A percentile compares a stretch with the other conserved stretches of the same genome.
phyloP scores from a whole-genome alignment of 2,113 vertebrate species.

The Spilogale gracilis region DNA sequence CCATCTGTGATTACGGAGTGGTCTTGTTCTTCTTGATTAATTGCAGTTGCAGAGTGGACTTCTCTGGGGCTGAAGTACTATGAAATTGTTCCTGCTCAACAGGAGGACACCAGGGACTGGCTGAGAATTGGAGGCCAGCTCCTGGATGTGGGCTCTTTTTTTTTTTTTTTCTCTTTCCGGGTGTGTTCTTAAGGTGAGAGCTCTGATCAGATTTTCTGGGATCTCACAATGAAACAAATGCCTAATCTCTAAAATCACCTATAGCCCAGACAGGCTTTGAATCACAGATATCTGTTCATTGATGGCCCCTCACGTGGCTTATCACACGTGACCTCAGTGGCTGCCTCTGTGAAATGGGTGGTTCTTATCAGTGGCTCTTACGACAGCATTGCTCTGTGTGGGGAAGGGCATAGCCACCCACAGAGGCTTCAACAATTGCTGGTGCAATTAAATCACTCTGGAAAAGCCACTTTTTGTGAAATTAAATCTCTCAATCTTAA shows the following conservation, averaged over 20 bases:
- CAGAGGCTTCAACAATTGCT: not conserved
- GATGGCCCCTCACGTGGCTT: not conserved
- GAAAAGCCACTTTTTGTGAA: constrained; percentile 51
- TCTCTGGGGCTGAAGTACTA: not conserved
- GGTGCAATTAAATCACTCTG: constrained; percentile 43
- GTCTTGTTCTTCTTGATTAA: not conserved
- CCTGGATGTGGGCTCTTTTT: not conserved
- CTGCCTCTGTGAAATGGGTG: not conserved
- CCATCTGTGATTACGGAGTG: not conserved
- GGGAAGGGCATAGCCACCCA: not conserved
- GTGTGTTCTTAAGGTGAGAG: not conserved
- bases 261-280: not conserved
- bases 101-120: not conserved
- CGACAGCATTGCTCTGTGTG: not conserved
- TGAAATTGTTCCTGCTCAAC: not conserved
- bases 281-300: not conserved
- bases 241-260: not conserved
- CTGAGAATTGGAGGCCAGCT: not conserved
- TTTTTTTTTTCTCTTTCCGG: not conserved
- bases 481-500: constrained; percentile 67
- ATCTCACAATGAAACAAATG: constrained; percentile 36
- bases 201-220: constrained; percentile 39
- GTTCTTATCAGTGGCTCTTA: not conserved
- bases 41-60: not conserved
- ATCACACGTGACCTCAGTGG: constrained; percentile 18